Conservation (phyloP, 2,113 vertebrate genomes). For the Saimiri boliviensis region DNA sequence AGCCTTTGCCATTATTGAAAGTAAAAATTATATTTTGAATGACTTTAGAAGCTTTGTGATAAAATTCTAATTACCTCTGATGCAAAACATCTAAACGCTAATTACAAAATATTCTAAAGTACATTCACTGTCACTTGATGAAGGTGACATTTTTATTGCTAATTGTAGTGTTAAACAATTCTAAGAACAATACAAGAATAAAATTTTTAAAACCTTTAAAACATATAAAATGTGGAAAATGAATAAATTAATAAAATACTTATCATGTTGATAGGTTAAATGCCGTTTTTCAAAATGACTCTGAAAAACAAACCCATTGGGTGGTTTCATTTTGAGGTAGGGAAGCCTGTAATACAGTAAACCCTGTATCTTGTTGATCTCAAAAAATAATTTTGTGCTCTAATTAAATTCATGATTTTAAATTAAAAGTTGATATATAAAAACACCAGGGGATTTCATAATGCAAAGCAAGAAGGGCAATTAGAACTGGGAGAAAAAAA, state of each 20-base stretch:
- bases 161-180: neutral
- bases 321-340: neutral
- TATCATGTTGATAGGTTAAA: neutral
- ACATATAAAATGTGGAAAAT: neutral
- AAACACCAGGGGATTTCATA: neutral
- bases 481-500: neutral
- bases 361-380: neutral
- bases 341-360: neutral
- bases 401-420: slow-evolving; percentile 40
- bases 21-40: neutral
- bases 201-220: neutral
- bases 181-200: neutral
- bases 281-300: neutral
- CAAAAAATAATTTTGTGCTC: slow-evolving; percentile 5
- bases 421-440: slow-evolving; percentile 7
- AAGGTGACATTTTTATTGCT: neutral
- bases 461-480: neutral
- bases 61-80: neutral
- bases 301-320: neutral
- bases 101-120: neutral
- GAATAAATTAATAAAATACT: neutral
- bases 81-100: neutral
- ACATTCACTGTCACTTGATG: neutral
- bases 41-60: neutral
- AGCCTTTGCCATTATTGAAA: neutral